These are phyloP conservation scores for Caenorhabditis virilis DNA, from an alignment of 2,888 invertebrate genomes.

Conservation along the genomic window DNA sequence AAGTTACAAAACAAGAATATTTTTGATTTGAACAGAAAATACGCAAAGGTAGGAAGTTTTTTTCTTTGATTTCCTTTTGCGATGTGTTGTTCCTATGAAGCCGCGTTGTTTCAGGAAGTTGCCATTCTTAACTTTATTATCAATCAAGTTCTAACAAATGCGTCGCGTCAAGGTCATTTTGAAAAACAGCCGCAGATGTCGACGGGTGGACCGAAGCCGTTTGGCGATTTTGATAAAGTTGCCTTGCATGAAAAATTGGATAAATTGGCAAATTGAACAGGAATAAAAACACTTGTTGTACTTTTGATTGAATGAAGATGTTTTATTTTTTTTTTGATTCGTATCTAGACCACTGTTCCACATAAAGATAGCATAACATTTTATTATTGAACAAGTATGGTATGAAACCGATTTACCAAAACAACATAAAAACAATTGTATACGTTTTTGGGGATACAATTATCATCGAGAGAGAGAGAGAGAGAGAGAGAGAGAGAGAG, in stretches of 20 bases:
- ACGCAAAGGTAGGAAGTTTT: not conserved
- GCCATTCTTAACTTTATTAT: slow-evolving; percentile 1
- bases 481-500: no score
- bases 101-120: slow-evolving; percentile 5
- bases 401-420: no score
- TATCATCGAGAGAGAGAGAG: no score
- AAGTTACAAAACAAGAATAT: slow-evolving; percentile 1
- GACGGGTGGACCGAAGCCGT: not conserved
- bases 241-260: not conserved
- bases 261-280: not conserved
- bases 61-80: not conserved
- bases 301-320: not conserved
- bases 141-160: slow-evolving; percentile 3
- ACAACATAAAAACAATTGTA: no score
- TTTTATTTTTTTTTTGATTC: not conserved
- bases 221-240: not conserved
- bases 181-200: not conserved
- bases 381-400: no score
- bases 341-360: no score
- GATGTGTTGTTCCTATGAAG: not conserved
- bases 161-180: slow-evolving; percentile 6
- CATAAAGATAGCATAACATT: no score
- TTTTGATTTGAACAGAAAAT: slow-evolving; percentile 1
- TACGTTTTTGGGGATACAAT: no score
- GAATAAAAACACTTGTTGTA: not conserved